These are phyloP conservation scores for Myrmophylax atrothorax DNA, from an alignment of 2,113 vertebrate species.

Conservation along the genomic window DNA sequence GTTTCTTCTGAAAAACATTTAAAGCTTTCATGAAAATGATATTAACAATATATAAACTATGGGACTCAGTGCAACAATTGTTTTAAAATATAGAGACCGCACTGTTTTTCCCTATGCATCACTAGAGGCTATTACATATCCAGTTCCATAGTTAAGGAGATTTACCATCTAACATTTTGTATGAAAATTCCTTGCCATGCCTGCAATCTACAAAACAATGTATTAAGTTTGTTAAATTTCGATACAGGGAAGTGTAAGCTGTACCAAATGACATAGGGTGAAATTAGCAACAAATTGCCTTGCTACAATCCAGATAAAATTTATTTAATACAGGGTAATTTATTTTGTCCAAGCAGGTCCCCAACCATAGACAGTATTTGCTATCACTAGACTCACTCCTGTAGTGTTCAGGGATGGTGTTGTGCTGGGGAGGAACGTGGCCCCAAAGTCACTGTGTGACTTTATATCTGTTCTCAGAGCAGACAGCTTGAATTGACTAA, in stretches of 20 bases:
- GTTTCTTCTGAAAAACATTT: conserved; percentile 42
- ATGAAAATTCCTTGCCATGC: neutral
- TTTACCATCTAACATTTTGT: neutral
- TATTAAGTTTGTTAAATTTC: neutral
- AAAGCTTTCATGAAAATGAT: conserved; percentile 62
- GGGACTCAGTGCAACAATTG: neutral
- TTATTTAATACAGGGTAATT: neutral
- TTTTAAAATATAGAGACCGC: conserved; percentile 44
- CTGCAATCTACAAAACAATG: neutral
- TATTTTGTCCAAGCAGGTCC: neutral
- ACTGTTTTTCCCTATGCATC: neutral
- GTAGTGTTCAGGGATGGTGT: neutral
- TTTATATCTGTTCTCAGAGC: neutral
- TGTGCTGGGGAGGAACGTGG: neutral
- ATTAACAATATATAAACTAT: conserved; percentile 62
- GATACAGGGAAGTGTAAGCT: neutral
- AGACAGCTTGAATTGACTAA: neutral
- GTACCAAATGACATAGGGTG: neutral
- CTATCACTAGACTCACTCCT: neutral
- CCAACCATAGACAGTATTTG: neutral
- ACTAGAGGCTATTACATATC: conserved; percentile 11
- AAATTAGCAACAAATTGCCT: neutral
- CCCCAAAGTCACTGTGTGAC: neutral
- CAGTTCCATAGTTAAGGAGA: conserved; percentile 1
- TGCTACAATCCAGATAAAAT: neutral